phyloP scores from a whole-genome alignment of 2,888 invertebrate species.

The Thereva unica region DNA sequence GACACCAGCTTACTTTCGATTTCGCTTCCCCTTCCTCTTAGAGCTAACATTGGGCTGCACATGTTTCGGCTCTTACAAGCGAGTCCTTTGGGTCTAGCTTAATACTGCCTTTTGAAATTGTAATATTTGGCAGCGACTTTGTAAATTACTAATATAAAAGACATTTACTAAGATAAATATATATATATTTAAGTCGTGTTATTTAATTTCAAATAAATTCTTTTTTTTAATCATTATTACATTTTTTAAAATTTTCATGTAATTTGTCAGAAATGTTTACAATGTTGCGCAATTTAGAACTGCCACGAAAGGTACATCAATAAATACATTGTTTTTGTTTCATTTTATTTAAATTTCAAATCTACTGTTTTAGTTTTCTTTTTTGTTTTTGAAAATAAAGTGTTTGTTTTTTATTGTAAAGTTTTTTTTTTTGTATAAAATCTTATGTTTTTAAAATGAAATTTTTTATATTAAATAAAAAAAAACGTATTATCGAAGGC shows the following conservation, averaged over 20 bases:
- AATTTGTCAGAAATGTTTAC: conserved; percentile 35
- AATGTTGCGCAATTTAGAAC: conserved; percentile 54
- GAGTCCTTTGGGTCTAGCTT: too few species aligned
- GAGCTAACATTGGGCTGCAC: too few species aligned
- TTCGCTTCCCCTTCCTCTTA: too few species aligned
- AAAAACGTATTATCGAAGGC: too few species aligned
- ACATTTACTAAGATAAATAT: conserved; percentile 32
- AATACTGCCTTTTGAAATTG: too few species aligned
- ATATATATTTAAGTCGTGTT: conserved; percentile 21
- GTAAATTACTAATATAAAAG: too few species aligned
- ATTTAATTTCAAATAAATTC: conserved; percentile 31
- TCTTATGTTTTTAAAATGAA: conserved; percentile 9
- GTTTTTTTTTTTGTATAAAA: conserved; percentile 10
- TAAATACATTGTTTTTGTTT: conserved; percentile 40
- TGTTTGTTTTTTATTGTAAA: not conserved
- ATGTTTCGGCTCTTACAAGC: too few species aligned
- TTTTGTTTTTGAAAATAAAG: conserved; percentile 3
- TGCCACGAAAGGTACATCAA: conserved; percentile 57
- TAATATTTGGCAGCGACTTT: too few species aligned
- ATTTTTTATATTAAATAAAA: conserved; percentile 7
- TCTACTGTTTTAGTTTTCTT: conserved; percentile 8
- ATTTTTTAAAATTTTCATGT: conserved; percentile 20
- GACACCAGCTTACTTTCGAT: too few species aligned
- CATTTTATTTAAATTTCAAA: conserved; percentile 35
- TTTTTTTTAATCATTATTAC: conserved; percentile 20